A percentile compares a stretch with the other conserved stretches of the same genome.
Evolutionary conservation across 1,140 invertebrate genomes (phyloP).

Genomic region (Drosophila rufa): DNA sequence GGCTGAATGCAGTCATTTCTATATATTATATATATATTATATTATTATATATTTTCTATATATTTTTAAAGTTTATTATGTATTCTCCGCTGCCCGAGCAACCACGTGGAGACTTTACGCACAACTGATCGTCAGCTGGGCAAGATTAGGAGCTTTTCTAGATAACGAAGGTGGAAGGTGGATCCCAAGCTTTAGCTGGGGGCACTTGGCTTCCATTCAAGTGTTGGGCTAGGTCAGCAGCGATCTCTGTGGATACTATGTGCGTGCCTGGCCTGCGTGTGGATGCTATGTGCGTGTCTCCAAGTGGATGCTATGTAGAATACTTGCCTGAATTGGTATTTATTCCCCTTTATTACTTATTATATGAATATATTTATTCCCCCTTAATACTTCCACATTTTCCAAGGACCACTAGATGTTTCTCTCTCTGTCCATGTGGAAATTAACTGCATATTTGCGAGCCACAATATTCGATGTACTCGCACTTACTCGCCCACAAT

Average conservation of each 20-base stretch:
- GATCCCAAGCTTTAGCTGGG: conserved; percentile 6
- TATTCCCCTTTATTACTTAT: too few species aligned
- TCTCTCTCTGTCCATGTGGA: not conserved
- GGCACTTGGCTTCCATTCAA: not conserved
- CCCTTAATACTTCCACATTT: not conserved
- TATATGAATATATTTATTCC: not conserved
- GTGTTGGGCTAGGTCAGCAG: not conserved
- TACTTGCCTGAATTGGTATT: too few species aligned
- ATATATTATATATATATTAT: not conserved
- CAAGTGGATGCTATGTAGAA: too few species aligned
- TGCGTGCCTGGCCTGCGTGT: not conserved
- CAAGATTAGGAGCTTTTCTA: not conserved
- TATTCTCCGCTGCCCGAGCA: not conserved
- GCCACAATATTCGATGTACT: not conserved
- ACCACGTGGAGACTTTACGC: conserved; percentile 21
- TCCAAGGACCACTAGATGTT: not conserved
- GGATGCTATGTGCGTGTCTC: not conserved
- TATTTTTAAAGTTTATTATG: not conserved
- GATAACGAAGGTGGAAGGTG: not conserved
- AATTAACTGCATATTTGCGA: not conserved
- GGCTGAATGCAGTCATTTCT: not conserved
- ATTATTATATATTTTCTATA: not conserved
- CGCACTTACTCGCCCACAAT: not conserved
- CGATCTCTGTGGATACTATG: not conserved
- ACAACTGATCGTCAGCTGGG: conserved; percentile 31